These are phyloP conservation scores for Microtus richardsoni DNA, from an alignment of 2,113 vertebrate species.

Conservation along the genomic window DNA sequence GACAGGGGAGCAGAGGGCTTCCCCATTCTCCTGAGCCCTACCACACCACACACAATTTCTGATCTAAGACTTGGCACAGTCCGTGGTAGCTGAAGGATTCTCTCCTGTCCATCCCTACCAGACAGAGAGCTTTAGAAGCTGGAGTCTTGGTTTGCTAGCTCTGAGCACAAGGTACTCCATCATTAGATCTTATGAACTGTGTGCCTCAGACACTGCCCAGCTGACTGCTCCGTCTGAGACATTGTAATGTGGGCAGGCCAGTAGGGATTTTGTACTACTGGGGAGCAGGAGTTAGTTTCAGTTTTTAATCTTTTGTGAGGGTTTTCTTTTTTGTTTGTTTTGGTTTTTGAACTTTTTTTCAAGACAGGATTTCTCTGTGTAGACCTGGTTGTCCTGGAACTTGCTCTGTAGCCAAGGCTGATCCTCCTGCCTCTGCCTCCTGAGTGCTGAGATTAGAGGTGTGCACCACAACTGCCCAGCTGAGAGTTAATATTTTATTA, in stretches of 20 bases:
- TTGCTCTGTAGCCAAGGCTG: neutral
- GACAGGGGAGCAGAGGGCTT: neutral
- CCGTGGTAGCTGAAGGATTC: fast-evolving
- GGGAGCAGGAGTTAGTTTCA: no score
- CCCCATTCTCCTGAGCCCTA: neutral
- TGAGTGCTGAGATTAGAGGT: neutral
- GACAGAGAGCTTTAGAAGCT: neutral
- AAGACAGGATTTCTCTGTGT: neutral
- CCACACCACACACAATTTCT: neutral
- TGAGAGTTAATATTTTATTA: neutral
- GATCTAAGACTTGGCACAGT: neutral
- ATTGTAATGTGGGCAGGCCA: neutral
- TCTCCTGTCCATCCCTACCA: neutral
- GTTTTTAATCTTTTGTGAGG: no score
- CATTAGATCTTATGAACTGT: neutral
- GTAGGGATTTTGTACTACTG: neutral
- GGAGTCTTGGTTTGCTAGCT: neutral
- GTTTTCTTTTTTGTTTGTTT: no score
- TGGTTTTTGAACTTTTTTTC: no score
- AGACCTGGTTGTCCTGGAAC: neutral
- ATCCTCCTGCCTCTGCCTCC: neutral
- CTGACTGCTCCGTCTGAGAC: neutral
- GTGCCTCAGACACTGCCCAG: fast-evolving
- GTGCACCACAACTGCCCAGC: neutral
- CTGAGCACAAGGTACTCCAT: neutral